A percentile compares a stretch with the other conserved stretches of the same genome.
Evolutionary conservation across 2,113 vertebrate genomes (phyloP).

Genomic region (Macquaria australasica): DNA sequence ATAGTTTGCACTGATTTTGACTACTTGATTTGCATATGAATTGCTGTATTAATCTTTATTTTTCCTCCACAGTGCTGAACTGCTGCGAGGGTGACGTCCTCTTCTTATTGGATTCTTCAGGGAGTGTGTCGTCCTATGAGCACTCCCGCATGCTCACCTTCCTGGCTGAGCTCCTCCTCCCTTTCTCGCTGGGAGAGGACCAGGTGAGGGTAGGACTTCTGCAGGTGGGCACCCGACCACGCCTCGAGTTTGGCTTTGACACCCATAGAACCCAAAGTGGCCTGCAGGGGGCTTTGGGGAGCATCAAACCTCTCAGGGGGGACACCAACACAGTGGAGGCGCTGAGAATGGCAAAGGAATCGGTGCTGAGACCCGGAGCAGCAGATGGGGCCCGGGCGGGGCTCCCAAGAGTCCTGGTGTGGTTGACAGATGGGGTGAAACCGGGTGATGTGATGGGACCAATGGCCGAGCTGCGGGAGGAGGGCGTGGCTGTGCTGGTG

Average conservation of each 20-base stretch:
- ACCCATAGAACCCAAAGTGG: conserved; percentile 65
- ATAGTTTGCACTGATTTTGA: neutral
- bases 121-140: conserved; percentile 94
- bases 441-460: conserved; percentile 89
- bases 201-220: conserved; percentile 91
- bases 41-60: neutral
- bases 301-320: conserved; percentile 87
- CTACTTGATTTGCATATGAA: neutral
- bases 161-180: conserved; percentile 89
- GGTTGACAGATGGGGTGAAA: conserved; percentile 95
- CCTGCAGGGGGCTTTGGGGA: conserved; percentile 83
- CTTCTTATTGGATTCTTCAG: conserved; percentile 94
- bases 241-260: conserved; percentile 91
- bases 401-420: conserved; percentile 93
- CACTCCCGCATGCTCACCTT: conserved; percentile 91
- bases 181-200: conserved; percentile 88
- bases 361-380: conserved; percentile 75
- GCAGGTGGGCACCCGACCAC: conserved; percentile 91
- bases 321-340: conserved; percentile 95
- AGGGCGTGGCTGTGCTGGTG: conserved; percentile 90
- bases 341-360: conserved; percentile 84
- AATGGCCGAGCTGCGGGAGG: conserved; percentile 88
- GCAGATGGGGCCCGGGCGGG: conserved; percentile 76
- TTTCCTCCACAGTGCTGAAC: conserved; percentile 76
- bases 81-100: conserved; percentile 91